Conservation (phyloP, 2,113 vertebrate species). For the Callorhinus ursinus region DNA sequence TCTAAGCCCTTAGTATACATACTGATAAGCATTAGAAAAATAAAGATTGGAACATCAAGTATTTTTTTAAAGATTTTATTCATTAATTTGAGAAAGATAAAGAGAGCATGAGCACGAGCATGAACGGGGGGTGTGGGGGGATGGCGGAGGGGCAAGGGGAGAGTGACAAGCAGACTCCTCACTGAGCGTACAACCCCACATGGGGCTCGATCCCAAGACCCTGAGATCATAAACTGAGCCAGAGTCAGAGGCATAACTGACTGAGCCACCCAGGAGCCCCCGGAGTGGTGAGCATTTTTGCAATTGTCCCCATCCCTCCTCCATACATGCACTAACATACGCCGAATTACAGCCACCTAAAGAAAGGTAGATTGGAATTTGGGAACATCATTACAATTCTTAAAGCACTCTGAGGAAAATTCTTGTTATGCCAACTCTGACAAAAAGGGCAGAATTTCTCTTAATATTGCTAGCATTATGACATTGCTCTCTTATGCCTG, state of each 20-base stretch:
- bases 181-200: neutral
- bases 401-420: neutral
- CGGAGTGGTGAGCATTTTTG: neutral
- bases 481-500: neutral
- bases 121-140: neutral
- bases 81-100: neutral
- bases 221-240: neutral
- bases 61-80: neutral
- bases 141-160: neutral
- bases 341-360: neutral
- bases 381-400: neutral
- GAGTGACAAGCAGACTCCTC: neutral
- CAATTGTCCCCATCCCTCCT: neutral
- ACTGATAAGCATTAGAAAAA: neutral
- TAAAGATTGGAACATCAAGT: neutral
- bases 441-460: neutral
- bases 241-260: neutral
- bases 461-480: slow-evolving; percentile 38
- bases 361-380: neutral
- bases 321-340: neutral
- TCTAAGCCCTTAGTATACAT: neutral
- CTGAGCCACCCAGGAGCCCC: neutral
- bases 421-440: neutral
- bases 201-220: neutral
- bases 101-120: neutral